These are phyloP conservation scores for Drosophila anceps DNA, from an alignment of 2,888 invertebrate genomes.

Conservation along the genomic window DNA sequence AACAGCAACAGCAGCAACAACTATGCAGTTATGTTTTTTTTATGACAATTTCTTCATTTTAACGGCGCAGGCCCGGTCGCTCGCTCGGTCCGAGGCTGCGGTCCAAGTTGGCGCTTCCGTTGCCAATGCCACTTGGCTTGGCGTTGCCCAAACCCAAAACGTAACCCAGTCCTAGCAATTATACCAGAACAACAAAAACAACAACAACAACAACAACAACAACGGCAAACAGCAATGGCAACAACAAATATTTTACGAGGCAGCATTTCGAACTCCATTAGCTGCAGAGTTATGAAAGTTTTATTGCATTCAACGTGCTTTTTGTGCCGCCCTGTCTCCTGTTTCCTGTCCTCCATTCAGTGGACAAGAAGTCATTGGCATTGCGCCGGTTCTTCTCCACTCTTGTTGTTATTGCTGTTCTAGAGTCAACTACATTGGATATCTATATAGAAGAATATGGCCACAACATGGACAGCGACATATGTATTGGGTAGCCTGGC, in stretches of 20 bases:
- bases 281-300: conserved; percentile 79
- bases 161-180: conserved; percentile 70
- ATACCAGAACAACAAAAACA: conserved; percentile 48
- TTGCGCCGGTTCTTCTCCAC: conserved; percentile 38
- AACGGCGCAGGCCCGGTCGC: conserved; percentile 45
- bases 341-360: conserved; percentile 22
- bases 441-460: conserved; percentile 46
- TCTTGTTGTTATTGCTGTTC: conserved; percentile 24
- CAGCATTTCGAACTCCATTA: conserved; percentile 79
- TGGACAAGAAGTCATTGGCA: conserved; percentile 71
- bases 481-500: conserved; percentile 53
- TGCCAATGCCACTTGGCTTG: conserved; percentile 45
- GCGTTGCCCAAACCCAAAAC: conserved; percentile 40
- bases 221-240: conserved; percentile 17
- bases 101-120: conserved; percentile 78
- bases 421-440: conserved; percentile 49
- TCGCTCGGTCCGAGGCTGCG: conserved; percentile 23
- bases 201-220: conserved; percentile 19
- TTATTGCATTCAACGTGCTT: conserved; percentile 74
- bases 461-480: conserved; percentile 46
- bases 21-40: conserved; percentile 57
- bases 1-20: conserved; percentile 20
- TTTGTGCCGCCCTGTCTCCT: conserved; percentile 39
- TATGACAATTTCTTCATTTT: conserved; percentile 79
- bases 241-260: conserved; percentile 75